Base-by-base conservation (phyloP, 2,113 vertebrate species). In the Crypturellus undulatus region DNA sequence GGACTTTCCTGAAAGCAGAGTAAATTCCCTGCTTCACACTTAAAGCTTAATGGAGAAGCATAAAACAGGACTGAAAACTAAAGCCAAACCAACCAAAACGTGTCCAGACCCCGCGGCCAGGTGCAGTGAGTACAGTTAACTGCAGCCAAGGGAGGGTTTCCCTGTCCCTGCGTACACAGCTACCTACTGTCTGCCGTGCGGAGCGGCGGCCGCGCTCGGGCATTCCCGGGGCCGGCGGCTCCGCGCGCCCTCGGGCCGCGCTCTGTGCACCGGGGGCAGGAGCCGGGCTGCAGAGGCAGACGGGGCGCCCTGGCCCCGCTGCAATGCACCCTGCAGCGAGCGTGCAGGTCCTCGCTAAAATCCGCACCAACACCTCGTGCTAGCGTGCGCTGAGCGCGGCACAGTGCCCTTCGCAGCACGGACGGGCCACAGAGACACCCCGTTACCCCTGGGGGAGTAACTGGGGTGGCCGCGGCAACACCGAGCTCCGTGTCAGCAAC, bases 61-160 rank as follows among this genome's bases (percentile, higher is more conserved):
- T 10, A n/a, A 36, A 26, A 5, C 0, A 6, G 30, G 49, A 52
- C 38, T 4, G 2, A n/a, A 70, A 51, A 8, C 1, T 1, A 7
- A 45, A 4, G 52, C 56, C 54, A 20, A 3, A 3, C 28, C 65
- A 43, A 20, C 18, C 25, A 4, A 10, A 20, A 25, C 2, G 5
- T 26, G 18, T 73, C 38, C 22, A 71, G n/a, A 7, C 1, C 32
- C 18, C 14, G 73, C 26, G 56, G 32, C 63, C 9, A 4, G 2
- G 18, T 10, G 38, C 58, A 32, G 16, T 0, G 10, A 63, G 3
- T 1, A 43, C 11, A 43, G 24, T 13, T 12, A 12, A 17, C 30
- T 51, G 12, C 2, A 5, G 20, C n/a, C n/a, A n/a, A n/a, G n/a
- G n/a, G n/a, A n/a, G n/a, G n/a, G n/a, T n/a, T n/a, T n/a, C n/a